Conservation (phyloP, 2,888 invertebrate genomes). For the Leptinotarsa juncta region DNA sequence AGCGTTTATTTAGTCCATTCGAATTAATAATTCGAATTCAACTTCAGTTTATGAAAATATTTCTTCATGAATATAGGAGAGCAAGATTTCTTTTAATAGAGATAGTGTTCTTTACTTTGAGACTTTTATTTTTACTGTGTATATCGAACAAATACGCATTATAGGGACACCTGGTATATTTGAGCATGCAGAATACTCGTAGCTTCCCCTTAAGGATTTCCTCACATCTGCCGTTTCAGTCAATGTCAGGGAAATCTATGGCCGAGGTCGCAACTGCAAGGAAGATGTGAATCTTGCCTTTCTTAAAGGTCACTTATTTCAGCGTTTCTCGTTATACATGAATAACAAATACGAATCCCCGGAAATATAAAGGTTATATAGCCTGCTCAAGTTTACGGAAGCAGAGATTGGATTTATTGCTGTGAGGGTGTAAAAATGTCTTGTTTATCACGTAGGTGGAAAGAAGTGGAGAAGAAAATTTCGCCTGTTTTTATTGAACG, state of each 20-base stretch:
- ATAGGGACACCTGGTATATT: too few species aligned
- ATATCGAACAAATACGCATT: too few species aligned
- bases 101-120: too few species aligned
- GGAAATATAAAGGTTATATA: constrained; percentile 14
- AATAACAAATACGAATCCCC: constrained; percentile 11
- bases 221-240: too few species aligned
- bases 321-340: constrained; percentile 5
- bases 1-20: too few species aligned
- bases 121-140: too few species aligned
- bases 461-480: not conserved
- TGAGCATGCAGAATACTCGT: too few species aligned
- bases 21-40: too few species aligned
- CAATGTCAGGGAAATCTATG: not conserved
- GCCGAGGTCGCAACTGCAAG: not conserved
- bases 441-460: not conserved
- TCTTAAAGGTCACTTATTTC: constrained; percentile 7
- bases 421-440: not conserved
- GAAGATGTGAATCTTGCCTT: not conserved
- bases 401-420: constrained; percentile 2
- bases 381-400: constrained; percentile 3
- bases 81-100: too few species aligned
- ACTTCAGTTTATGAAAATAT: too few species aligned
- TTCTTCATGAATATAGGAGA: too few species aligned
- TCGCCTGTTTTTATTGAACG: not conserved
- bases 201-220: too few species aligned